Conservation (phyloP, 2,888 invertebrate species). For the Teleogryllus oceanicus region DNA sequence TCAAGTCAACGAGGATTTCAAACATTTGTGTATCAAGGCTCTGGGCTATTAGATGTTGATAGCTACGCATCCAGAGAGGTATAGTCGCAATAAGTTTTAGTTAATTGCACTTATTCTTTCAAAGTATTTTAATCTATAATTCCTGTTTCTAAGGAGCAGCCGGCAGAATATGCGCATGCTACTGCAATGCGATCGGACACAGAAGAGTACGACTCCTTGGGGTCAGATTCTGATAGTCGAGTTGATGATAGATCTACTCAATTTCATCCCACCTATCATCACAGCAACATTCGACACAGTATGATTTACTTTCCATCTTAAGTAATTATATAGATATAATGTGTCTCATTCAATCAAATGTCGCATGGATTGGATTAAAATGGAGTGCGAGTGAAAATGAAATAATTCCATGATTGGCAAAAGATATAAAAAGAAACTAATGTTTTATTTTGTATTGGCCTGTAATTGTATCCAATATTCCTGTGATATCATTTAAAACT, state of each 20-base stretch:
- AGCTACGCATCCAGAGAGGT: slow-evolving; percentile 36
- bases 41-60: slow-evolving; percentile 34
- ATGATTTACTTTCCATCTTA: slow-evolving; percentile 25
- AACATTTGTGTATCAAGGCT: slow-evolving; percentile 38
- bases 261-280: slow-evolving; percentile 35
- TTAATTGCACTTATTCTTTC: neutral
- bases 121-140: too few relatives aligned
- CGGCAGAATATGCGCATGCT: slow-evolving; percentile 25
- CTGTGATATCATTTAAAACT: too few relatives aligned
- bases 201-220: slow-evolving; percentile 39
- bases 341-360: neutral
- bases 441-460: too few relatives aligned
- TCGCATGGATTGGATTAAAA: neutral
- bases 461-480: too few relatives aligned
- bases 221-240: slow-evolving; percentile 37
- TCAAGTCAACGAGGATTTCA: slow-evolving; percentile 37
- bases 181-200: slow-evolving; percentile 36
- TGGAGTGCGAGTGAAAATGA: neutral
- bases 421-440: too few relatives aligned
- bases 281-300: slow-evolving; percentile 38
- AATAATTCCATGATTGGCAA: too few relatives aligned
- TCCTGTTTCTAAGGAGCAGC: neutral
- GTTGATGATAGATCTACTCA: slow-evolving; percentile 24
- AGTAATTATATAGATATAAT: neutral
- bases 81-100: neutral